Conservation (phyloP, 1,140 invertebrate species). For the Dreissena polymorpha region DNA sequence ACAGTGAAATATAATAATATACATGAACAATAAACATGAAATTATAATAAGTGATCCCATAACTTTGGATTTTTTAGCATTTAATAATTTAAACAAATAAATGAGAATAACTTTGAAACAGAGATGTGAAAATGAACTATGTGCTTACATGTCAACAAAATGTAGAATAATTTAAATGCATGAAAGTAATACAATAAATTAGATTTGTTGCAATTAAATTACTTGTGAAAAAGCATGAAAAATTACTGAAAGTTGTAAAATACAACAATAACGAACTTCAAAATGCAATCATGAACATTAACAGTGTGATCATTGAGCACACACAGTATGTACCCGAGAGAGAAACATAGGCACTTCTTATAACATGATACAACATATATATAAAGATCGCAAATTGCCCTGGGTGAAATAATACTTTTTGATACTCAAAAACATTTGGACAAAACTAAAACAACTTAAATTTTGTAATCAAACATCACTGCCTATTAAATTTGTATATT, state of each 20-base stretch:
- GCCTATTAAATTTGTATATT: no score
- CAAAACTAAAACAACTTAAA: no score
- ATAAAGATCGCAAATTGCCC: slow-evolving; percentile 44
- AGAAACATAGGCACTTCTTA: slow-evolving; percentile 41
- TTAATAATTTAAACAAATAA: slow-evolving; percentile 49
- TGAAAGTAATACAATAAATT: slow-evolving; percentile 49
- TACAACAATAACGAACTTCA: slow-evolving; percentile 17
- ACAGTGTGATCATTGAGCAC: slow-evolving; percentile 19
- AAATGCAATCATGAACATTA: slow-evolving; percentile 39
- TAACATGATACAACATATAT: slow-evolving; percentile 3
- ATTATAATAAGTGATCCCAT: slow-evolving; percentile 47
- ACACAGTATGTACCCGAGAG: slow-evolving; percentile 37
- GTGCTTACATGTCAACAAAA: slow-evolving; percentile 27
- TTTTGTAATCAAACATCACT: no score
- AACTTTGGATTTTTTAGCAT: slow-evolving; percentile 42
- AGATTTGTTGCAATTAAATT: slow-evolving; percentile 36
- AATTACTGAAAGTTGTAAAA: not conserved
- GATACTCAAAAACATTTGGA: no score
- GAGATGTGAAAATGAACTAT: slow-evolving; percentile 25
- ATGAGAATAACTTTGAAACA: slow-evolving; percentile 41
- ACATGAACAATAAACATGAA: slow-evolving; percentile 2
- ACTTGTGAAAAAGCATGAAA: slow-evolving; percentile 40
- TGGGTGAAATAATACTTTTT: slow-evolving; percentile 19
- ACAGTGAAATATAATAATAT: slow-evolving; percentile 25
- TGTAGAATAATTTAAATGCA: slow-evolving; percentile 52